Base-by-base conservation (phyloP, 1,140 invertebrate species). In the Melanaphis sacchari region DNA sequence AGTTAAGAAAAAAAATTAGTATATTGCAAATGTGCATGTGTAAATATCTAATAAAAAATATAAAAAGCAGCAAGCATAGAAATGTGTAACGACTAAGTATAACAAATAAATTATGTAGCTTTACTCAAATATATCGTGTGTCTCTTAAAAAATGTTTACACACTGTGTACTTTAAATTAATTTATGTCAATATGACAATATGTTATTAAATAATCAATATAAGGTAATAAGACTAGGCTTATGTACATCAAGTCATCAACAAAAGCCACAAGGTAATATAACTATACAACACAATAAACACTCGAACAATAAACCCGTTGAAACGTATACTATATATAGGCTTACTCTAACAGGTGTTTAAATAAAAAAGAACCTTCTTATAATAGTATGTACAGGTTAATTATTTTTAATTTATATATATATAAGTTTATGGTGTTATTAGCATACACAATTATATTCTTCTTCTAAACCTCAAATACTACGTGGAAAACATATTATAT, bases 281-380 rank as follows among this genome's bases (percentile, higher is more conserved):
- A 66, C 59, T 76, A n/a, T 36, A 76, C 6, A 76, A n/a, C 31
- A n/a, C 59, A 18, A 15, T 5, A n/a, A n/a, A 76, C 15, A 76
- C 11, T 76, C 31, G 6, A 76, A n/a, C 59, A 76, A 76, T 76
- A n/a, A 76, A 76, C 59, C 59, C 59, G 59, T 76, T 76, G 59
- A 76, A 76, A 76, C n/a, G 59, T 21, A 76, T 76, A 76, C 59
- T 76, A 76, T 76, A 76, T 76, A 76, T 76, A 76, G 59, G 31
- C 31, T 76, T 76, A 76, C 15, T 76, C 59, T 21, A 76, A 76
- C 59, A 76, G 59, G n/a, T 76, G 59, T 76, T 76, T n/a, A 18
- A n/a, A 76, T 76, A 76, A 76, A 76, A n/a, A 76, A n/a, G 18
- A n/a, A 76, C 59, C n/a, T 76, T n/a, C 15, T 76, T n/a, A n/a